Conservation (phyloP, 2,797 vertebrate species). For the Acanthiza pusilla region DNA sequence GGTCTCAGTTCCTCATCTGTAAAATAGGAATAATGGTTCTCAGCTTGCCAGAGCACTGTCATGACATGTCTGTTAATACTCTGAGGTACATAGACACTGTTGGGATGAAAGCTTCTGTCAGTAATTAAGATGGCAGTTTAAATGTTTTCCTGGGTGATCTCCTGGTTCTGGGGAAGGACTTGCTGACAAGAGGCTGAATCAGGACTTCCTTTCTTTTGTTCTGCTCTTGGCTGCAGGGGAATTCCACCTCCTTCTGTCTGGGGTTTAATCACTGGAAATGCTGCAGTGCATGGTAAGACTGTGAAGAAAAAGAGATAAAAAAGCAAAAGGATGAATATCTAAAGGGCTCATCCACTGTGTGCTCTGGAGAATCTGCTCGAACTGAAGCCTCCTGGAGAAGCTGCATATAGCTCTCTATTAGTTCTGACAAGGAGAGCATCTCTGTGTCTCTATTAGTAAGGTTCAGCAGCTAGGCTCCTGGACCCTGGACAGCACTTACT, state of each 20-base stretch:
- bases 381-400: not conserved
- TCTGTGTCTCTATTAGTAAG: constrained; percentile 33
- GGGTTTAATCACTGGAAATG: constrained; percentile 31
- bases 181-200: not conserved
- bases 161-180: not conserved
- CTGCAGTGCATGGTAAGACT: not conserved
- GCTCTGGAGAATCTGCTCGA: not conserved
- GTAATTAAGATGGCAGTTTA: not conserved
- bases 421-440: not conserved
- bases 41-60: not conserved
- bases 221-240: not conserved
- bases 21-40: not conserved
- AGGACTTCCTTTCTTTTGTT: not conserved
- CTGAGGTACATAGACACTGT: not conserved
- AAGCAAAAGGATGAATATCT: constrained; percentile 53
- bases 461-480: not conserved
- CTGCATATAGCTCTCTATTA: not conserved
- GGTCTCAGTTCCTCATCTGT: not conserved
- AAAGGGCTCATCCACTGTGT: not conserved
- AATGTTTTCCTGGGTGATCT: not conserved
- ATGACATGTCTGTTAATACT: not conserved
- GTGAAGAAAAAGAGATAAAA: constrained; percentile 34
- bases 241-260: not conserved
- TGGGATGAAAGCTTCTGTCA: not conserved
- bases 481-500: not conserved